These are phyloP conservation scores for Campylomormyrus tamandua DNA, from an alignment of 2,113 vertebrate genomes.

Conservation along the genomic window DNA sequence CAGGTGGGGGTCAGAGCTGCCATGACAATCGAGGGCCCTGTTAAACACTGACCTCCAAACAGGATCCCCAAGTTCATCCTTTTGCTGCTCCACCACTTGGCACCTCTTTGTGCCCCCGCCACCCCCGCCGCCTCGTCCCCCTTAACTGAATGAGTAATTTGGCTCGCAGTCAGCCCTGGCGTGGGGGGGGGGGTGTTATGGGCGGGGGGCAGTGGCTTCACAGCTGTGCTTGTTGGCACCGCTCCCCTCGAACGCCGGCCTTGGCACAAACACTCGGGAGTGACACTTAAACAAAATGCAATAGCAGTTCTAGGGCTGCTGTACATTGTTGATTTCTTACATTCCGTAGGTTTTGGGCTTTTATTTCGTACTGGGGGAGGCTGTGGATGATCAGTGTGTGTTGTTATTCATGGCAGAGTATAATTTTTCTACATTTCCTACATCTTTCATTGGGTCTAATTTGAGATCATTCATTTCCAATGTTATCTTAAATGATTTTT, in stretches of 20 bases:
- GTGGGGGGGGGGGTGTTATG: background rate
- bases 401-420: background rate
- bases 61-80: slow-evolving; percentile 61
- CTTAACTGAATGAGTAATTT: slow-evolving; percentile 58
- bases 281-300: slow-evolving; percentile 61
- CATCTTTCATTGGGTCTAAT: background rate
- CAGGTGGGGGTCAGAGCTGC: slow-evolving; percentile 40
- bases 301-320: slow-evolving; percentile 36
- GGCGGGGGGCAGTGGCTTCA: slow-evolving; percentile 52
- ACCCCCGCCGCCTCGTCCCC: slow-evolving; percentile 41
- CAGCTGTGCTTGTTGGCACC: slow-evolving; percentile 72
- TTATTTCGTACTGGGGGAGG: background rate
- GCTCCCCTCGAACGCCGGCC: slow-evolving; percentile 51
- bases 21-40: slow-evolving; percentile 47
- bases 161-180: slow-evolving; percentile 44
- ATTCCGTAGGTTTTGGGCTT: slow-evolving; percentile 29
- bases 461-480: background rate
- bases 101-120: slow-evolving; percentile 46
- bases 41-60: slow-evolving; percentile 62
- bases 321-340: slow-evolving; percentile 44
- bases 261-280: slow-evolving; percentile 55
- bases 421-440: background rate
- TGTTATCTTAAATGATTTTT: background rate
- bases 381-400: background rate
- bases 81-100: slow-evolving; percentile 52